Evolutionary conservation across 2,888 invertebrate genomes (phyloP), one percentile per base, ranked within the genome.

Genomic region (Caradrina clavipalpis): DNA sequence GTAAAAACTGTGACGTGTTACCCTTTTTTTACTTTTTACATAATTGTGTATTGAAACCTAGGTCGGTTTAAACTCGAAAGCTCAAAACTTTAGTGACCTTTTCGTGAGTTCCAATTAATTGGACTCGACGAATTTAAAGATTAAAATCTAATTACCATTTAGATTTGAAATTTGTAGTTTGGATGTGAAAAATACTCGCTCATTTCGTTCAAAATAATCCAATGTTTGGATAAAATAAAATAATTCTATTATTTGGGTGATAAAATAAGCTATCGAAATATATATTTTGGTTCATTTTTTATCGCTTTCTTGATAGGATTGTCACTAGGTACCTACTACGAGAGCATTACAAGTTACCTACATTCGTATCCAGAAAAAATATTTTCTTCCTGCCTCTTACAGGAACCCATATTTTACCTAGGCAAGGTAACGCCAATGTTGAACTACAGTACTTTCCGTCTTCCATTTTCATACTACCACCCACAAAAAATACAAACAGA

Each of bases 1-100:
- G 73, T 80, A 81, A 79, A 79, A 83, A 81, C 68, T 78, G 80
- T 81, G 84, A 85, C 63, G 78, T 62, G 49, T 61, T 63, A n/a
- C n/a, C 1, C 3, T 49, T 59, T 66, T 61, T 64, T 56, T 49
- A n/a, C 17, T 10, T 64, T 71, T 53, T 49, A 31, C 17, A 17
- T 69, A 47, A 62, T 74, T 74, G 26, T 78, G 15, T 10, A 54
- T 58, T 50, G 60, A 45, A 65, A 58, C 35, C 42, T 69, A 58
- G 10, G n/a, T 35, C n/a, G 7, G 15, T 19, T 72, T 50, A 7
- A 65, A 61, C n/a, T 51, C 1, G n/a, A 39, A 62, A 54, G 51
- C 51, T 62, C n/a, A 53, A 78, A 73, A 61, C 45, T 47, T 56
- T 51, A n/a, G 39, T 66, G 65, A 74, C 69, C 75, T 79, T 80